Percentiles rank a stretch among this genome's conserved stretches.
Conservation (phyloP, 2,113 vertebrate genomes). For the Hemichromis elongatus region DNA sequence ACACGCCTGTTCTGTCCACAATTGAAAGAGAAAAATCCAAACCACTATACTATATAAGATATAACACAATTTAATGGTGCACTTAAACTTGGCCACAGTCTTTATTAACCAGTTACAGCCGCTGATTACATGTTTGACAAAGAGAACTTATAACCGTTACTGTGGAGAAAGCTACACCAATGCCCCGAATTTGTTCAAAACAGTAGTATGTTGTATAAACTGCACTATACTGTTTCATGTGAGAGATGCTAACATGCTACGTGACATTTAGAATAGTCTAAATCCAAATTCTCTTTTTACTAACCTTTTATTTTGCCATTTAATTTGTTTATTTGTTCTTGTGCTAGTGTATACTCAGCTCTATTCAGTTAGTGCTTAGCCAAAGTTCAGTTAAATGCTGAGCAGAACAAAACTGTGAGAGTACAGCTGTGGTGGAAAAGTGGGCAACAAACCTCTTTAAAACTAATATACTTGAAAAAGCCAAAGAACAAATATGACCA, state of each 20-base stretch:
- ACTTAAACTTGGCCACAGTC: background rate
- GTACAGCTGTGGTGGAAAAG: background rate
- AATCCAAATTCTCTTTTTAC: background rate
- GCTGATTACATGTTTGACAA: background rate
- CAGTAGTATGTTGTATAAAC: background rate
- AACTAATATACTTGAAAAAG: background rate
- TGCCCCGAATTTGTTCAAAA: background rate
- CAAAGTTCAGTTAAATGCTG: background rate
- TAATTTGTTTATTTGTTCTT: background rate
- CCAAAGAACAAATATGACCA: background rate
- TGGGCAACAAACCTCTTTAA: background rate
- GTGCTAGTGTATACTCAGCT: background rate
- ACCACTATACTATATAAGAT: background rate
- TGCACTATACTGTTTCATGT: background rate
- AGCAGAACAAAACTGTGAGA: background rate
- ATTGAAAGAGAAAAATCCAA: background rate
- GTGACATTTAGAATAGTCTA: background rate
- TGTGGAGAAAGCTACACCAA: background rate
- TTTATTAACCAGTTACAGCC: background rate
- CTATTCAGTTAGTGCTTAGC: background rate
- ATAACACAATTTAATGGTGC: background rate
- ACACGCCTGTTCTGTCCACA: rapidly evolving
- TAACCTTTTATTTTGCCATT: background rate
- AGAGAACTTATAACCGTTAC: too few species aligned
- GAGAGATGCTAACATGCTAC: background rate